Base-by-base conservation (phyloP, 2,888 invertebrate genomes). In the Cheilosia vernalis region DNA sequence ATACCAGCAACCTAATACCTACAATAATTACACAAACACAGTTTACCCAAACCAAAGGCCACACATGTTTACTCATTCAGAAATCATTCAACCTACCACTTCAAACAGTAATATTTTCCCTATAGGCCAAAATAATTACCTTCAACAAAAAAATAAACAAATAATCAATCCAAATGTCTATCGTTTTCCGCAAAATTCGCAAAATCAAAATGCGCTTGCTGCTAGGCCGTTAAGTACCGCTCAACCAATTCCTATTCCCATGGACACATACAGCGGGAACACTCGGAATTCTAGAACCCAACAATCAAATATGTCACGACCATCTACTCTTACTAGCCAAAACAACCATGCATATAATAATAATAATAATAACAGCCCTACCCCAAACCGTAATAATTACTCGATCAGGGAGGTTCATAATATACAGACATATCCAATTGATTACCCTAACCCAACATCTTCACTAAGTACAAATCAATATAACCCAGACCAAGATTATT, bases 181-280 rank as follows among this genome's bases (percentile, higher is more conserved):
- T 49, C 47, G 2, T 3, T 19, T 49, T 19, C 7, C 47, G 9
- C 17, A 19, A 17, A 49, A 49, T 49, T 10, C 2, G 6, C 19
- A 49, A 49, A 49, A 49, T 10, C 47, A 49, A 49, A 17, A 10
- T 49, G 47, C 19, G 9, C 2, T 47, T n/a, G 19, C 17, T n/a
- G 1, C 19, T 47, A 13, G 53, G 10, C 53, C 24, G 19, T 17
- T 15, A 15, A 24, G 27, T 53, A 3, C 24, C 17, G n/a, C 15
- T 24, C 53, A 53, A 24, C 21, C 53, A 13, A 4, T 9, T 33
- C 33, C 56, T 5, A 30, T 17, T 56, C 56, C 33, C 33, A 56
- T 56, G 56, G 56, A 56, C 9, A 33, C 33, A 55, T 55, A 13
- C 51, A 55, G 55, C 17, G 33, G 55, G 2, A 55, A 51, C 24